Base-by-base conservation (phyloP, 2,797 vertebrate species). In the Hydrolagus colliei region DNA sequence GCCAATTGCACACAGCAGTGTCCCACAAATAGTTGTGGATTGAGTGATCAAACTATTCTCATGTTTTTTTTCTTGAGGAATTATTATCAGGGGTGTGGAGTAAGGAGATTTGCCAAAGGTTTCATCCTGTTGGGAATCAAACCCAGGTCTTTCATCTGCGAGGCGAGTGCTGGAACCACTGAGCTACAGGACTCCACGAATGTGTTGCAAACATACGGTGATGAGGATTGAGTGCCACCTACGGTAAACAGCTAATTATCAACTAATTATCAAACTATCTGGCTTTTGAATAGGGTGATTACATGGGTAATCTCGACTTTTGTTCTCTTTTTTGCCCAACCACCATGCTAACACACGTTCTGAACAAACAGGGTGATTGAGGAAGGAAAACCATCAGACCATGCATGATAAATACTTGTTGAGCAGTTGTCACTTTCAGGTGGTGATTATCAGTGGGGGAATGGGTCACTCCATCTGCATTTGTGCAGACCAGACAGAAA, bases 281-380 rank as follows among this genome's bases (percentile, higher is more conserved):
- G 76, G 20, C 52, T 79, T 63, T 79, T 79, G 61, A 79, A 82
- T 68, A 20, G 32, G 32, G 68, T 68, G 18, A 82, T 68, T 68
- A 68, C 18, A 82, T 65, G 65, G 27, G 63, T 82, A 32, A 63
- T 65, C 61, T 65, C 61, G 22, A 11, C 13, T 65, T 78, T 79
- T 65, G 14, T 35, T 41, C 32, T 4, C 65, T 68, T 12, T 12
- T 9, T 82, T 67, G n/a, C 63, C 41, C 20, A 68, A 82, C 41
- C 52, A 52, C 41, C 16, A 27, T 20, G 8, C 62, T 10, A 67
- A 67, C 62, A 80, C 62, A 32, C 32, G n/a, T 32, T 80, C 78
- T 67, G 78, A 18, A 22, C 27, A 68, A 18, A 8, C 14, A 32
- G 35, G 22, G 3, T 52, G 41, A 6, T 52, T 52, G 41, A 52